Evolutionary conservation across 2,888 invertebrate species (phyloP), one percentile per base, ranked within the genome.

Genomic region (Dyspetes luteomarginatus): DNA sequence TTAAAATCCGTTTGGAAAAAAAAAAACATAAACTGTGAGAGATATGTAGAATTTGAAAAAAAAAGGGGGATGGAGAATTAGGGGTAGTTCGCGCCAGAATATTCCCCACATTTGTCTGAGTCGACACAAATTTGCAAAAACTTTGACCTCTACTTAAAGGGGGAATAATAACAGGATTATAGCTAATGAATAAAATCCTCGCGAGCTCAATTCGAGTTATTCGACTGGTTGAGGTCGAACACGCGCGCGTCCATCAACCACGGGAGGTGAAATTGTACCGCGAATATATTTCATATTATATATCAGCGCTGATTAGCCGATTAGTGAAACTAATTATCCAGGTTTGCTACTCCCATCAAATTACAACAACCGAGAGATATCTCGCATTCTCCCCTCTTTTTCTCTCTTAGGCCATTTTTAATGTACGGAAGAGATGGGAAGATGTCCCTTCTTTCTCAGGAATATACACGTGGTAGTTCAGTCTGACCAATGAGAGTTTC

Each of bases 311-410:
- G 36, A 19, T 7, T 22, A 58, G 36, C 15, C 9, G 88, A 89
- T 89, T 87, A 86, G 86, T 85, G 85, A 77, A 86, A 87, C 87
- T 89, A 88, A 89, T 90, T 87, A 88, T 84, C 5, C 80, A 76
- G 78, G 82, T 83, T 85, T 64, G 84, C 83, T 86, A 84, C 83
- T 85, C 85, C 82, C 85, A 60, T 75, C 58, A 48, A 30, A 36
- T 50, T 28, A 36, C 12, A 36, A 15, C 24, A 55, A 55, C 55
- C 4, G n/a, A 5, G n/a, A 55, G 4, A 82, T 65, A 79, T 78
- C 81, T n/a, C 82, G 77, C 77, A 81, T 26, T 26, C 55, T 55
- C 36, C 26, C 17, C n/a, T 58, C 28, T 26, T 19, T 30, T 48
- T 56, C 65, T 72, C 15, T n/a, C 7, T 72, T 12, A 15, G 28